Evolutionary conservation across 2,113 vertebrate genomes (phyloP).

Genomic region (Morone chrysops): DNA sequence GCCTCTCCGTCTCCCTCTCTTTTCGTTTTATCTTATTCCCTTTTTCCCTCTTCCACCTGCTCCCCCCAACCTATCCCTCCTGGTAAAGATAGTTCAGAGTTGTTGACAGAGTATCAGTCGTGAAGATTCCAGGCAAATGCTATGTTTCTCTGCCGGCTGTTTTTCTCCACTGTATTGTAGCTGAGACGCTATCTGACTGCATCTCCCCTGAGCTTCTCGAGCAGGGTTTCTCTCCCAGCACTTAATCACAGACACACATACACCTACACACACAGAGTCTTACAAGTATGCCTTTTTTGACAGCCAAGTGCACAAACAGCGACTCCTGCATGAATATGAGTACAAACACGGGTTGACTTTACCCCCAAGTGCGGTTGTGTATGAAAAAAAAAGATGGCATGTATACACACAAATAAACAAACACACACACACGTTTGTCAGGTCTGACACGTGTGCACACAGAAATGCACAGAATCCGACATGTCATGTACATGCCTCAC

Average conservation of each 20-base stretch:
- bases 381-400: not conserved
- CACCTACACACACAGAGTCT: constrained; percentile 13
- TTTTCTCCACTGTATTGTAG: constrained; percentile 26
- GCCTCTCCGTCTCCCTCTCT: constrained; percentile 1
- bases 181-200: constrained; percentile 46
- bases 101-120: constrained; percentile 49
- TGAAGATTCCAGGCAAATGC: constrained; percentile 44
- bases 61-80: not conserved
- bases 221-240: constrained; percentile 7
- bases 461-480: not conserved
- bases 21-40: constrained; percentile 40
- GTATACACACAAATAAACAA: not conserved
- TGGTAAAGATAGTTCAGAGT: constrained; percentile 38
- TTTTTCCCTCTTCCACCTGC: not conserved
- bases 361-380: not conserved
- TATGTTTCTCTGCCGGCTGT: constrained; percentile 39
- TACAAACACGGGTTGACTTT: constrained; percentile 19
- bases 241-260: constrained; percentile 43
- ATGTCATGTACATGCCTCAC: not conserved
- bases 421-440: not conserved
- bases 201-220: constrained; percentile 38
- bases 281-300: constrained; percentile 26
- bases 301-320: constrained; percentile 11
- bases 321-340: constrained; percentile 22
- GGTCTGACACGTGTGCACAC: not conserved